A percentile compares a stretch with the other conserved stretches of the same genome.
Conservation (phyloP, 2,888 invertebrate species). For the Ochropleura plecta region DNA sequence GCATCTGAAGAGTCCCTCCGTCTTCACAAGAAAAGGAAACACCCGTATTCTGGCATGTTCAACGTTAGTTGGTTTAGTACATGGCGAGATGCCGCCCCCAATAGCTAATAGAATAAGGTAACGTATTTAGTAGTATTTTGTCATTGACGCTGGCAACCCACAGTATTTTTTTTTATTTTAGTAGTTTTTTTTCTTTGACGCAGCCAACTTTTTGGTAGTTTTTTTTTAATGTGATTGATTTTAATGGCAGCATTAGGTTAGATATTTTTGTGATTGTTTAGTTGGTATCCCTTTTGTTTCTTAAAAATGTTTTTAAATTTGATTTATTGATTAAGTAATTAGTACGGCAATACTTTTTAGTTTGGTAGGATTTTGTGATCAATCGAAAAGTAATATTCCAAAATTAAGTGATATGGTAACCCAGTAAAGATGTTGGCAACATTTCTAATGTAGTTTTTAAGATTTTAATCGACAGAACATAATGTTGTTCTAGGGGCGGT, state of each 20-base stretch:
- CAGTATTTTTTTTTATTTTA: constrained; percentile 63
- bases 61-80: constrained; percentile 82
- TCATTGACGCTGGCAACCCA: constrained; percentile 61
- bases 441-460: constrained; percentile 46
- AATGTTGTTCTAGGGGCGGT: neutral
- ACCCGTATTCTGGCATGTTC: constrained; percentile 84
- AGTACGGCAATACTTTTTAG: constrained; percentile 59
- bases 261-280: constrained; percentile 55
- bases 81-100: constrained; percentile 81
- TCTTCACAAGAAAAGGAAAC: constrained; percentile 86
- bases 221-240: constrained; percentile 31
- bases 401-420: constrained; percentile 59
- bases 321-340: constrained; percentile 33
- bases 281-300: constrained; percentile 2
- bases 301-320: constrained; percentile 32
- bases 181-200: constrained; percentile 57
- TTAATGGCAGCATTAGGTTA: constrained; percentile 49
- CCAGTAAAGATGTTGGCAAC: constrained; percentile 60
- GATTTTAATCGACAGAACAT: constrained; percentile 11
- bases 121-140: constrained; percentile 51
- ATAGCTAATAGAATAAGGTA: constrained; percentile 77
- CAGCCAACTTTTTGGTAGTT: constrained; percentile 65
- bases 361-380: constrained; percentile 60
- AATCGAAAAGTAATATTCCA: constrained; percentile 60
- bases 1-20: constrained; percentile 85